Evolutionary conservation across 2,888 invertebrate species (phyloP).

Genomic region (Drosophila prolongata): DNA sequence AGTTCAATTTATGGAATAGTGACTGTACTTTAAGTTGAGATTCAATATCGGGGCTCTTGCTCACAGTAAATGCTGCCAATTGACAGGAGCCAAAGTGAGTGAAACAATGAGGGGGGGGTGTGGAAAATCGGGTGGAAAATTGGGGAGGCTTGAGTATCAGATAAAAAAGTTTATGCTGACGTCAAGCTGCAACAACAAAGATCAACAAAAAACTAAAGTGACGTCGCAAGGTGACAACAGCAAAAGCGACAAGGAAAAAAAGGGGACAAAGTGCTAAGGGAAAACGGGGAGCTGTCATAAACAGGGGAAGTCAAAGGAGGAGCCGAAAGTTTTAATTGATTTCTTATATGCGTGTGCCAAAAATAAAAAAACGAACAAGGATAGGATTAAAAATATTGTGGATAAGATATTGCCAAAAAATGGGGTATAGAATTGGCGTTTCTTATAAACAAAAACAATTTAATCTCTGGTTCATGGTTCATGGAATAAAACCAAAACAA

Average conservation of each 20-base stretch:
- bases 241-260: slow-evolving; percentile 27
- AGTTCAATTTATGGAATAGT: slow-evolving; percentile 9
- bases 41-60: slow-evolving; percentile 20
- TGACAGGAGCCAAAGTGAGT: slow-evolving; percentile 41
- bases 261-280: neutral
- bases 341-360: slow-evolving; percentile 20
- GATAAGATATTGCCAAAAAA: too few species aligned
- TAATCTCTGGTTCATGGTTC: too few species aligned
- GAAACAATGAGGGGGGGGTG: neutral
- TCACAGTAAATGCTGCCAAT: slow-evolving; percentile 75
- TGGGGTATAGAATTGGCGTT: too few species aligned
- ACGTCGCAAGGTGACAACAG: slow-evolving; percentile 46
- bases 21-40: slow-evolving; percentile 19
- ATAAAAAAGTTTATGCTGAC: slow-evolving; percentile 63
- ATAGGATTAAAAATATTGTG: neutral
- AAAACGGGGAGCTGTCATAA: slow-evolving; percentile 58
- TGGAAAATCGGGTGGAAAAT: slow-evolving; percentile 11
- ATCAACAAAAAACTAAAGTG: slow-evolving; percentile 45
- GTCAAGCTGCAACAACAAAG: slow-evolving; percentile 53
- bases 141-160: slow-evolving; percentile 17
- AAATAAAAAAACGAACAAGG: neutral
- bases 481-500: too few species aligned
- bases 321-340: slow-evolving; percentile 40
- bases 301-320: slow-evolving; percentile 24
- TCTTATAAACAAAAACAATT: too few species aligned